phyloP scores from a whole-genome alignment of 2,888 invertebrate species.

The Agriotes lineatus region DNA sequence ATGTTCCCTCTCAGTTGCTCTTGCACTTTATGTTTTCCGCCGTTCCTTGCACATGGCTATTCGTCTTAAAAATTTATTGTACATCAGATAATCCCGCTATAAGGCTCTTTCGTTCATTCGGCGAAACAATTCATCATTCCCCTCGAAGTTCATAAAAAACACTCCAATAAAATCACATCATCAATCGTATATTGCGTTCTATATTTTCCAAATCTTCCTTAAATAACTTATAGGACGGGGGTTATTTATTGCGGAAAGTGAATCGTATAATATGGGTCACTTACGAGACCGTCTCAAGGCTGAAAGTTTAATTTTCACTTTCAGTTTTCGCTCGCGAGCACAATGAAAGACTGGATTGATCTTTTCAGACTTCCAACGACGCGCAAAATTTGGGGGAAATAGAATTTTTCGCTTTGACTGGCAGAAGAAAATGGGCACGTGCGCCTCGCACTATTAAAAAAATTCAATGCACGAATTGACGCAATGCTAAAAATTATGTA shows the following conservation, averaged over 20 bases:
- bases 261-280: conserved; percentile 4
- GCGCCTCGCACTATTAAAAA: no score
- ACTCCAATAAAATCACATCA: conserved; percentile 29
- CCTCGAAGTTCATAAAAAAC: conserved; percentile 27
- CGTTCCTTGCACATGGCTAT: background rate
- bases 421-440: background rate
- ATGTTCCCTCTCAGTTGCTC: background rate
- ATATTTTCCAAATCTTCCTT: conserved; percentile 22
- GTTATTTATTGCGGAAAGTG: background rate
- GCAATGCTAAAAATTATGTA: conserved; percentile 3
- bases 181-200: conserved; percentile 17
- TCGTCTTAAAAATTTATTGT: background rate
- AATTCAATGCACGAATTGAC: no score
- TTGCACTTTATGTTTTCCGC: background rate
- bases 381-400: background rate
- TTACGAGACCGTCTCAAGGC: background rate
- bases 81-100: conserved; percentile 6
- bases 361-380: background rate
- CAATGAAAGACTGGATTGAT: background rate
- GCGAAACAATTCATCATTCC: conserved; percentile 23
- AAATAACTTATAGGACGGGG: conserved; percentile 10
- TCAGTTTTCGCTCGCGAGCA: conserved; percentile 14
- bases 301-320: conserved; percentile 11
- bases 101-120: conserved; percentile 1
- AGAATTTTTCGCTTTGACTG: background rate